Percentiles rank a stretch among this genome's conserved stretches.
phyloP scores from a whole-genome alignment of 2,888 invertebrate species.

The Apodemia mormo region DNA sequence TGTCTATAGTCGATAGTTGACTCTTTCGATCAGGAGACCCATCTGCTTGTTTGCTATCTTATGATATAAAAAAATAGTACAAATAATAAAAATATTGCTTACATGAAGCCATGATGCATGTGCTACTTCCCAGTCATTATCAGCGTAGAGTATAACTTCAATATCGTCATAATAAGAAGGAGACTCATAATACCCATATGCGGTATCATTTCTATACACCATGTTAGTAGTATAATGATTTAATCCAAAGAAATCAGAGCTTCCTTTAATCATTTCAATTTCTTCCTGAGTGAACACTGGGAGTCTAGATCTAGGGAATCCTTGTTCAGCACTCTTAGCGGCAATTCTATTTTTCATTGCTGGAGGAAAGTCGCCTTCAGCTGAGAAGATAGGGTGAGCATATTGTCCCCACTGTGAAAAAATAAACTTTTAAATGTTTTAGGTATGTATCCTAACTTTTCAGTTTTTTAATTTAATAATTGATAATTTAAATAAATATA shows the following conservation, averaged over 20 bases:
- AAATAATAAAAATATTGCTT: no score
- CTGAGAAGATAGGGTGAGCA: conserved; percentile 70
- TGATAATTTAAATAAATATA: no score
- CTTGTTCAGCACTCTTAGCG: conserved; percentile 69
- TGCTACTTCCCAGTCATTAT: not conserved
- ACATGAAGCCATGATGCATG: conserved; percentile 6
- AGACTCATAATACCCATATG: conserved; percentile 25
- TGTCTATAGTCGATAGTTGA: no score
- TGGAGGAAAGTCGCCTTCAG: conserved; percentile 73
- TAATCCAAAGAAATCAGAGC: no score
- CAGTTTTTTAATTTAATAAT: no score
- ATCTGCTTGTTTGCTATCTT: no score
- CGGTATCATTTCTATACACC: conserved; percentile 42
- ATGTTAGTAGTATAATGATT: conserved; percentile 83
- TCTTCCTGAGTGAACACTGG: conserved; percentile 70
- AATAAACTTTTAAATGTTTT: no score
- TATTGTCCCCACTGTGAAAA: conserved; percentile 51
- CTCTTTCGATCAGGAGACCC: no score
- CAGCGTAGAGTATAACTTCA: conserved; percentile 29
- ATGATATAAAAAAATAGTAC: no score
- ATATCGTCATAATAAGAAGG: conserved; percentile 42
- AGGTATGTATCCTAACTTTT: no score
- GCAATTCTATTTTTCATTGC: conserved; percentile 63
- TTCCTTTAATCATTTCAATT: no score
- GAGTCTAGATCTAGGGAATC: conserved; percentile 65